Conservation (phyloP, 2,797 vertebrate species). For the Lacerta agilis region DNA sequence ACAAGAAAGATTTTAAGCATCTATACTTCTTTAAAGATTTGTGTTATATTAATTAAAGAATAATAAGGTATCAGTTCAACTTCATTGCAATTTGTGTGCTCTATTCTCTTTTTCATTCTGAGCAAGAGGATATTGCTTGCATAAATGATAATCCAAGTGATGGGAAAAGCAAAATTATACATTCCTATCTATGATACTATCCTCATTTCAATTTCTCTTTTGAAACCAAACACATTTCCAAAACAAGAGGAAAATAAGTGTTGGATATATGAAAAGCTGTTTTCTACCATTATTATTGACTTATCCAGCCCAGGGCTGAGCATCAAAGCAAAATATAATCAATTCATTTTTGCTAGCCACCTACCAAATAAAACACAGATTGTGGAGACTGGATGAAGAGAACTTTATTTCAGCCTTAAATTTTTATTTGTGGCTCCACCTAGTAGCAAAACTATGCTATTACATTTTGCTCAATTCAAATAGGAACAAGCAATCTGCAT, state of each 20-base stretch:
- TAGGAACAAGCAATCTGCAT: not conserved
- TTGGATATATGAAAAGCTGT: not conserved
- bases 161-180: not conserved
- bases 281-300: not conserved
- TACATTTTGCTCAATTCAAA: not conserved
- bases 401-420: not conserved
- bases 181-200: not conserved
- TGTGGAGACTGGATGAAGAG: not conserved
- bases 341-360: not conserved
- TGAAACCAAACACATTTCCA: not conserved
- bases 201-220: not conserved
- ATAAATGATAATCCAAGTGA: not conserved
- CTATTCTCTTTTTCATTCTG: not conserved
- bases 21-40: not conserved
- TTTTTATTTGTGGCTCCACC: conserved; percentile 21
- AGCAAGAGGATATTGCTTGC: not conserved
- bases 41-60: too few relatives aligned
- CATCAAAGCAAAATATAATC: not conserved
- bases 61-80: not conserved
- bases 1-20: not conserved
- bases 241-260: not conserved
- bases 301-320: not conserved
- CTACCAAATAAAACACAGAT: not conserved
- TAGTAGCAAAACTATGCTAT: not conserved
- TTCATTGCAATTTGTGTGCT: not conserved